These are phyloP conservation scores for Belonocnema kinseyi DNA, from an alignment of 1,140 invertebrate genomes.

Conservation along the genomic window DNA sequence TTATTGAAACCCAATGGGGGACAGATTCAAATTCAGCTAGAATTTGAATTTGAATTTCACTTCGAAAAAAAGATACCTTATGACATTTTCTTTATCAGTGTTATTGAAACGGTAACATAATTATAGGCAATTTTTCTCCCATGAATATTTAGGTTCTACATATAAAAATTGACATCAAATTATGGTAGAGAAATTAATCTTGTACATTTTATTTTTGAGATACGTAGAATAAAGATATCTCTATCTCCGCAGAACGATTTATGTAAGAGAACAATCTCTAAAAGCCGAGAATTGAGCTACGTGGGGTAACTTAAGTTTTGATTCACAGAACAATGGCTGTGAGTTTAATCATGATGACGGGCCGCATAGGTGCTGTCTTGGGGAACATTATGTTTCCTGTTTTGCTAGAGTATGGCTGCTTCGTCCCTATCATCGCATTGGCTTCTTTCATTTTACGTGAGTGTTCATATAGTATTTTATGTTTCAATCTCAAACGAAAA, in stretches of 20 bases:
- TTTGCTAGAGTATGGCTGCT: slow-evolving; percentile 70
- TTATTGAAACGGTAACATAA: too few species aligned
- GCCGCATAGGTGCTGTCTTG: slow-evolving; percentile 72
- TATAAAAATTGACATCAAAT: too few species aligned
- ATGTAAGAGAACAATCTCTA: slow-evolving; percentile 20
- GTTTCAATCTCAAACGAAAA: slow-evolving; percentile 24
- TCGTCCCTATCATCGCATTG: slow-evolving; percentile 68
- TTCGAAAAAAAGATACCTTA: too few species aligned
- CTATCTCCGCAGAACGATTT: slow-evolving; percentile 25
- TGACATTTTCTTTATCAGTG: too few species aligned
- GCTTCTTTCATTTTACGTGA: slow-evolving; percentile 69
- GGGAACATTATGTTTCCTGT: slow-evolving; percentile 75
- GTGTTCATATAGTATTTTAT: slow-evolving; percentile 42
- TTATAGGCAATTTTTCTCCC: too few species aligned
- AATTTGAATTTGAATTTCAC: too few species aligned
- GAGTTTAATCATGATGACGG: slow-evolving; percentile 72
- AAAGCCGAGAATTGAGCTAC: neutral
- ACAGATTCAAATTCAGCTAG: too few species aligned
- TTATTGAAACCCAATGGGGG: too few species aligned
- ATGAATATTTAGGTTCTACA: too few species aligned
- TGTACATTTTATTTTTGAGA: neutral
- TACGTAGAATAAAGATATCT: slow-evolving; percentile 10
- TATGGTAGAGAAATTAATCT: neutral
- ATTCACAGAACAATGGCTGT: slow-evolving; percentile 74
- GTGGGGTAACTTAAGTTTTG: slow-evolving; percentile 35